Evolutionary conservation across 2,797 vertebrate genomes (phyloP).

Genomic region (Lateolabrax maculatus): DNA sequence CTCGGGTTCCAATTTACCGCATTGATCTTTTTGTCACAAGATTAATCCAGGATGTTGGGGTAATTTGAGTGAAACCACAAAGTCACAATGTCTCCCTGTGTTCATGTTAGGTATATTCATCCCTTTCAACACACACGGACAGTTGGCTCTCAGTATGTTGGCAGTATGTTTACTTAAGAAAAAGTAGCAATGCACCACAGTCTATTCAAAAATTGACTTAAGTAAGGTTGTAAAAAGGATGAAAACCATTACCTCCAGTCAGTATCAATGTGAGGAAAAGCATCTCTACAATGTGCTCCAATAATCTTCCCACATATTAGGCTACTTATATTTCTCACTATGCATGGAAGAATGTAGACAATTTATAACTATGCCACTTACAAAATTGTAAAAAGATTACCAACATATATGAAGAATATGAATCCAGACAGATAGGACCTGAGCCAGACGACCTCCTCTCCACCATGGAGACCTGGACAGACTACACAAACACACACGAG

Average conservation of each 20-base stretch:
- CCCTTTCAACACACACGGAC: background rate
- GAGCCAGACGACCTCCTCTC: background rate
- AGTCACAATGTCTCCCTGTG: background rate
- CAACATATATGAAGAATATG: background rate
- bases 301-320: background rate
- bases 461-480: background rate
- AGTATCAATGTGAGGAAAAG: background rate
- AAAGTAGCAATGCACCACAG: background rate
- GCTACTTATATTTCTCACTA: background rate
- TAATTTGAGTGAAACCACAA: background rate
- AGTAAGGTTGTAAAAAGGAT: background rate
- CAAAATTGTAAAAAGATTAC: background rate
- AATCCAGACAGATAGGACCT: background rate
- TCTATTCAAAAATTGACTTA: background rate
- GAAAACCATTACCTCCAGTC: background rate
- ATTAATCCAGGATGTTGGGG: slow-evolving; percentile 5
- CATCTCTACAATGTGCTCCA: background rate
- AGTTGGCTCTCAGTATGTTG: background rate
- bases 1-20: slow-evolving; percentile 12
- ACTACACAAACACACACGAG: background rate
- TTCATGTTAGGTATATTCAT: background rate
- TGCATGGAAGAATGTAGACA: background rate
- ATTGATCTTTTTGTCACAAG: background rate
- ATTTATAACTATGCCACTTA: background rate
- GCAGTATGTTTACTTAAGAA: background rate